phyloP scores from a whole-genome alignment of 2,888 invertebrate genomes.

The Choreutis nemorana region DNA sequence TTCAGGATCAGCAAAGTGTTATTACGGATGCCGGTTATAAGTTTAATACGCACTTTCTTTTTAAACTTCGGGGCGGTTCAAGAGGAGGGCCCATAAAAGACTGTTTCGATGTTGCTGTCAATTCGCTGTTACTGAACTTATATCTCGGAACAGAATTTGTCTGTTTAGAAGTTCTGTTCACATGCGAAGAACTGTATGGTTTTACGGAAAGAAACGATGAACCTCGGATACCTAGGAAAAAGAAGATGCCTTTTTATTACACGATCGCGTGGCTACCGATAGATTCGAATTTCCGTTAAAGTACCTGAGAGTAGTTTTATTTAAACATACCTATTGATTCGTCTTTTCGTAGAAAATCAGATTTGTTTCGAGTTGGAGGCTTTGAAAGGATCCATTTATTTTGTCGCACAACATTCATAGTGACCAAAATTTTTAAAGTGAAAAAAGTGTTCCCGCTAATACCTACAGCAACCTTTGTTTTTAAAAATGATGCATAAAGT shows the following conservation, averaged over 20 bases:
- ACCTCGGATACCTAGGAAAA: conserved; percentile 33
- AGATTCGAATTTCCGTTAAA: too few species aligned
- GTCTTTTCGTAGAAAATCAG: conserved; percentile 39
- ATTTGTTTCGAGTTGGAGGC: conserved; percentile 20
- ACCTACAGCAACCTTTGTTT: too few species aligned
- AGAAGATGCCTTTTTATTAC: too few species aligned
- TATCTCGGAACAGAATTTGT: conserved; percentile 33
- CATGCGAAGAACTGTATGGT: conserved; percentile 17
- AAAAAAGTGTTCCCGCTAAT: too few species aligned
- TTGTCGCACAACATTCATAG: conserved; percentile 48
- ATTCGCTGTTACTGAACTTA: conserved; percentile 29
- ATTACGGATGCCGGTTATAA: too few species aligned
- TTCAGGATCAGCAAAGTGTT: too few species aligned
- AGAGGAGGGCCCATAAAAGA: conserved; percentile 47
- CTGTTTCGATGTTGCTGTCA: conserved; percentile 16
- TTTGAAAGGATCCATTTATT: conserved; percentile 23
- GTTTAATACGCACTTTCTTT: conserved; percentile 37
- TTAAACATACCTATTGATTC: conserved; percentile 27
- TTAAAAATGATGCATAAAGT: too few species aligned
- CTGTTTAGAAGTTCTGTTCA: conserved; percentile 16
- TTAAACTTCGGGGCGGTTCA: conserved; percentile 29
- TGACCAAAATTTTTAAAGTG: too few species aligned
- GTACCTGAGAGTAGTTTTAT: too few species aligned
- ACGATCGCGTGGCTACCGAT: too few species aligned
- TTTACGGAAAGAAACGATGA: conserved; percentile 21